These are phyloP conservation scores for Corythoichthys intestinalis DNA, from an alignment of 2,113 vertebrate species.

Conservation along the genomic window DNA sequence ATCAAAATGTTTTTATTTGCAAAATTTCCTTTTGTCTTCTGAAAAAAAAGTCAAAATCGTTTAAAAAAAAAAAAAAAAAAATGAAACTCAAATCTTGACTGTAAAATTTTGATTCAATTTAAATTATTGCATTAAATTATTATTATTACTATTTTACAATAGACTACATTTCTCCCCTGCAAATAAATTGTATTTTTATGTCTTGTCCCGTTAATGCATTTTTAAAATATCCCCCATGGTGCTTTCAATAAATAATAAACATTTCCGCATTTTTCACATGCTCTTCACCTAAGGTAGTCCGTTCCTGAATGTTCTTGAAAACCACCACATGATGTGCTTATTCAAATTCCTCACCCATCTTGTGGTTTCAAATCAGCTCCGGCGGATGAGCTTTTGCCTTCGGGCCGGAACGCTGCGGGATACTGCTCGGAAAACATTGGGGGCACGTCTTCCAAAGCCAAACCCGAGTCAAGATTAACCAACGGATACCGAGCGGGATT, in stretches of 20 bases:
- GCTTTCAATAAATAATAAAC: conserved; percentile 66
- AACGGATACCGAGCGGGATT: background rate
- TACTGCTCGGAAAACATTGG: background rate
- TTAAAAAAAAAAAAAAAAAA: no score
- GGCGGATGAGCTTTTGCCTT: conserved; percentile 9
- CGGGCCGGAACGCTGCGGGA: background rate
- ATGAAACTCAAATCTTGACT: no score
- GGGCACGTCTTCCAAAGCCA: background rate
- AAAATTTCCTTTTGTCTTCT: no score
- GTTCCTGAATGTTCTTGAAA: background rate
- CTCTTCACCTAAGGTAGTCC: conserved; percentile 7
- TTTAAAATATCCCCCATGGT: conserved; percentile 49
- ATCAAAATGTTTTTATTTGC: no score
- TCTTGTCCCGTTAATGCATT: conserved; percentile 34
- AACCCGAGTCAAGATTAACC: background rate
- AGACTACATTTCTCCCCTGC: no score
- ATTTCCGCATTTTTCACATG: conserved; percentile 40
- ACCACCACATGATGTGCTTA: background rate
- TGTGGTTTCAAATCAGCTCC: conserved; percentile 6
- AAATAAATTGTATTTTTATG: background rate
- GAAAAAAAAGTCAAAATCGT: no score
- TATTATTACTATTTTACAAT: no score
- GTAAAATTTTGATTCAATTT: no score
- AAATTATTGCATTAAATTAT: no score
- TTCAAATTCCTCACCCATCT: background rate